These are phyloP conservation scores for Ptychoptera contaminata DNA, from an alignment of 2,888 invertebrate genomes.

Conservation along the genomic window DNA sequence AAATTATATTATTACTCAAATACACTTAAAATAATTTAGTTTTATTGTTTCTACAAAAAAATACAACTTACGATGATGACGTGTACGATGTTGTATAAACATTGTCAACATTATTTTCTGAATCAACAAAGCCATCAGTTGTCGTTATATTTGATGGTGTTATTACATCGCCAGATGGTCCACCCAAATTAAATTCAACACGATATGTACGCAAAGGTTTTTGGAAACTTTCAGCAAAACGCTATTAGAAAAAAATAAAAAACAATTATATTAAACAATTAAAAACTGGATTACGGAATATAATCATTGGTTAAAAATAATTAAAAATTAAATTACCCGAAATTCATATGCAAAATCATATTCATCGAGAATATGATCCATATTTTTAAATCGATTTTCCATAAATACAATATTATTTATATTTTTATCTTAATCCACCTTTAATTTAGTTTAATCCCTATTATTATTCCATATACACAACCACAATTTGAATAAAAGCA, in stretches of 20 bases:
- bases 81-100: slow-evolving; percentile 28
- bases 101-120: slow-evolving; percentile 16
- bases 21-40: neutral
- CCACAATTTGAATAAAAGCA: too few relatives aligned
- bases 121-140: too few relatives aligned
- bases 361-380: slow-evolving; percentile 27
- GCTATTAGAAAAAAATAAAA: slow-evolving; percentile 16
- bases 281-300: neutral
- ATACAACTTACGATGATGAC: slow-evolving; percentile 28
- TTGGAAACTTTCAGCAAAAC: slow-evolving; percentile 32
- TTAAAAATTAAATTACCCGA: slow-evolving; percentile 35
- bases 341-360: slow-evolving; percentile 52
- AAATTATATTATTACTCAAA: neutral
- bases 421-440: neutral
- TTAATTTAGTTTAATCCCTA: neutral
- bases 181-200: slow-evolving; percentile 24
- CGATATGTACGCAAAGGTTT: slow-evolving; percentile 31
- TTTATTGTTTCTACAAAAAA: neutral
- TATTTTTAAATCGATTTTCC: neutral
- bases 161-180: slow-evolving; percentile 20
- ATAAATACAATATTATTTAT: slow-evolving; percentile 1
- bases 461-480: neutral
- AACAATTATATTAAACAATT: slow-evolving; percentile 6
- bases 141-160: slow-evolving; percentile 7
- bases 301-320: slow-evolving; percentile 12